phyloP scores from a whole-genome alignment of 2,113 vertebrate species.

The Bolborhynchus lineola region DNA sequence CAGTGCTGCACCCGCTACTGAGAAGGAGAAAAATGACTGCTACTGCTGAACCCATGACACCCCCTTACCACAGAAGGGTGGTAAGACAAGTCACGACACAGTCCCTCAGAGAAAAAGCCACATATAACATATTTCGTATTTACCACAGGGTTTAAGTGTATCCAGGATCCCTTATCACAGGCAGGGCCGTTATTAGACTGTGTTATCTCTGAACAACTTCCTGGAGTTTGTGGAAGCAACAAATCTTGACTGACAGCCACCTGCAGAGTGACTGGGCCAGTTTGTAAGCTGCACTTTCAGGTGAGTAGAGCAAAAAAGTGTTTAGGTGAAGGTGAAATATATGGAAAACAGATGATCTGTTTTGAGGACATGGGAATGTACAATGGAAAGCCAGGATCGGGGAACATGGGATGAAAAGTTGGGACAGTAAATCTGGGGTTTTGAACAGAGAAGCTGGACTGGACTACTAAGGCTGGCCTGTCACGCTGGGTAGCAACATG shows the following conservation, averaged over 20 bases:
- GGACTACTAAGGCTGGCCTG: background rate
- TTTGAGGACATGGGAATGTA: background rate
- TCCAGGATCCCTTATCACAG: background rate
- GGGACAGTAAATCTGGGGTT: background rate
- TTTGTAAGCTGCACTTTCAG: background rate
- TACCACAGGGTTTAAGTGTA: background rate
- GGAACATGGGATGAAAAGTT: background rate
- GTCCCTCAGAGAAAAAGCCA: background rate
- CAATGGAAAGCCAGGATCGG: background rate
- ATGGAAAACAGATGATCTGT: background rate
- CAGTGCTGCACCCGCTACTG: too few species aligned
- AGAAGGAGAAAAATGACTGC: too few species aligned
- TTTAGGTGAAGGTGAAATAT: background rate
- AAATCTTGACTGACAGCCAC: background rate
- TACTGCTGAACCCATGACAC: too few species aligned
- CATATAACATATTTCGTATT: fast-evolving
- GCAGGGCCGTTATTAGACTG: background rate
- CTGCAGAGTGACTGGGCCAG: background rate
- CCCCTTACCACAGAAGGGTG: background rate
- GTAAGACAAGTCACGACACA: background rate
- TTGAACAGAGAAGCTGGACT: background rate
- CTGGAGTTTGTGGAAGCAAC: background rate
- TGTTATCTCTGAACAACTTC: background rate
- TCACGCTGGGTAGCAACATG: background rate
- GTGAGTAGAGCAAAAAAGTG: background rate